phyloP scores from a whole-genome alignment of 1,140 invertebrate genomes.

The Mamestra configurata region DNA sequence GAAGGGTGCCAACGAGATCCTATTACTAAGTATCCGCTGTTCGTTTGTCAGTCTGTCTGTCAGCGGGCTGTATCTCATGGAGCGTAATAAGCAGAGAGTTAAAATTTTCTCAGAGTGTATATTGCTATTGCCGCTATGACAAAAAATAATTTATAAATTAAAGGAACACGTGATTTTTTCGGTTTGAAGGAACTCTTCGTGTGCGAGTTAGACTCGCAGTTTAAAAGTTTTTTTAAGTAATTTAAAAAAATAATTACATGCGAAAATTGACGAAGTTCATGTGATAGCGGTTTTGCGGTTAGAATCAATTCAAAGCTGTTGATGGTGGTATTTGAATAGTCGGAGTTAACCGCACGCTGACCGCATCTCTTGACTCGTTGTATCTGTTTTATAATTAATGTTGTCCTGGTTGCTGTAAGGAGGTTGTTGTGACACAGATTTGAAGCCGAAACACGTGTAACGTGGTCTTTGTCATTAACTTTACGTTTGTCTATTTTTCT shows the following conservation, averaged over 20 bases:
- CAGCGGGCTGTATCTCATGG: too few species aligned
- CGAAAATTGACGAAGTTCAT: neutral
- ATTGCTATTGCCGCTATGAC: too few species aligned
- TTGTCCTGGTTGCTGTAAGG: neutral
- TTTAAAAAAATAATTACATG: neutral
- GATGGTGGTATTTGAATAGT: neutral
- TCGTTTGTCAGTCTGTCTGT: too few species aligned
- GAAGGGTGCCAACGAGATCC: too few species aligned
- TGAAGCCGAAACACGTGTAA: neutral
- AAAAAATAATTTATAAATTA: too few species aligned
- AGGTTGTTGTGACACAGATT: neutral
- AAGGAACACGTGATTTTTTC: too few species aligned
- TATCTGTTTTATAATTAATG: conserved; percentile 9
- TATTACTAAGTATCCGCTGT: too few species aligned
- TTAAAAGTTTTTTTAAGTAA: neutral
- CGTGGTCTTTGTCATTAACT: neutral
- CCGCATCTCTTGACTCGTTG: neutral
- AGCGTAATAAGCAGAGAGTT: too few species aligned
- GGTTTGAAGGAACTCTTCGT: neutral
- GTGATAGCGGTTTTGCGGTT: conserved; percentile 2
- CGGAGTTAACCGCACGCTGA: neutral
- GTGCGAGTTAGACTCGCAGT: neutral
- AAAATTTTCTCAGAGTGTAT: too few species aligned
- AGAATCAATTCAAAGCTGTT: conserved; percentile 3
- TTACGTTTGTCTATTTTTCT: too few species aligned